Percentiles rank a stretch among this genome's conserved stretches.
Evolutionary conservation across 1,140 invertebrate species (phyloP).

Genomic region (Apis mellifera): DNA sequence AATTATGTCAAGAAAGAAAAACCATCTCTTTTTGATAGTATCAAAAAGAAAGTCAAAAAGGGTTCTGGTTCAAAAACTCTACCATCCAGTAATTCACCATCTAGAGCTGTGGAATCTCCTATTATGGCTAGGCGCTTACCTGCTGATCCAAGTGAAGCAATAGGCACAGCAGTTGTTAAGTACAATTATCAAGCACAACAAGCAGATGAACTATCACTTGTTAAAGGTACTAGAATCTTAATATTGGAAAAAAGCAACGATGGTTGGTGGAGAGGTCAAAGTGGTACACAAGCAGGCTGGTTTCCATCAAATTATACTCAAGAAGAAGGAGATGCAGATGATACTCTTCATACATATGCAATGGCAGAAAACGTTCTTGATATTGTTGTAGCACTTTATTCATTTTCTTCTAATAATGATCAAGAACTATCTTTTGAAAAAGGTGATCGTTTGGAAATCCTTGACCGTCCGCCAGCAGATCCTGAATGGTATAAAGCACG

Average conservation of each 20-base stretch:
- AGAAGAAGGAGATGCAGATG: conserved; percentile 91
- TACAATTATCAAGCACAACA: conserved; percentile 99
- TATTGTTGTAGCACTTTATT: conserved; percentile 96
- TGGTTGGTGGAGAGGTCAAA: conserved; percentile 99
- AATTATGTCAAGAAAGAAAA: conserved; percentile 99
- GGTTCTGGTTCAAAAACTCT: conserved; percentile 92
- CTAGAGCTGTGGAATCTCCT: conserved; percentile 89
- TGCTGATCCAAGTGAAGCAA: conserved; percentile 92
- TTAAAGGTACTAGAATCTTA: conserved; percentile 94
- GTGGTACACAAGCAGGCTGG: conserved; percentile 91
- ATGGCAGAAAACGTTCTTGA: conserved; percentile 96
- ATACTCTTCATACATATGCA: conserved; percentile 93
- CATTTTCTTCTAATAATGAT: conserved; percentile 96
- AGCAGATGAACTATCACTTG: conserved; percentile 96
- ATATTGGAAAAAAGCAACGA: conserved; percentile 99
- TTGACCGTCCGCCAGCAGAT: conserved; percentile 97
- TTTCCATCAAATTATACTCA: conserved; percentile 99
- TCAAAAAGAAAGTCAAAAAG: conserved; percentile 96
- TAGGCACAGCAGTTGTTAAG: conserved; percentile 96
- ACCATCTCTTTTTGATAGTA: conserved; percentile 96
- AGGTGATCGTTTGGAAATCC: conserved; percentile 95
- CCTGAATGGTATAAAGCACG: conserved; percentile 99
- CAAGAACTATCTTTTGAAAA: conserved; percentile 99
- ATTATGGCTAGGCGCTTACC: conserved; percentile 88
- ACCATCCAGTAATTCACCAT: conserved; percentile 90